Conservation (phyloP, 2,888 invertebrate genomes). For the Cosmopolites sordidus region DNA sequence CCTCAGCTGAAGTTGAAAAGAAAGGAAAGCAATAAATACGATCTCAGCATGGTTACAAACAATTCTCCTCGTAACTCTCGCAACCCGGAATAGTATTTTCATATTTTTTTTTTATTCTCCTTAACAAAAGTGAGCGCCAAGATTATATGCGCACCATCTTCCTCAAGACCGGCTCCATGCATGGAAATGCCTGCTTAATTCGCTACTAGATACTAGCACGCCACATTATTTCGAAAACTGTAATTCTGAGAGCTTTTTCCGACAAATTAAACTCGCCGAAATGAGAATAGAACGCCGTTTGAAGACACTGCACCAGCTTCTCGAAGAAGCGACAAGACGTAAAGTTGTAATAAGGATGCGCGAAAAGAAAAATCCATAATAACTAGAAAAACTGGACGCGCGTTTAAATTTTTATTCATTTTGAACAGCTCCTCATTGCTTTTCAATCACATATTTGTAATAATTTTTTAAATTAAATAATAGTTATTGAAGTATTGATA, state of each 20-base stretch:
- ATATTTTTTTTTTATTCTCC: no score
- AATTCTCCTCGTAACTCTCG: no score
- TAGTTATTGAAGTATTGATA: no score
- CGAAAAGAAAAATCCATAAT: constrained; percentile 11
- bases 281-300: constrained; percentile 24
- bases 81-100: no score
- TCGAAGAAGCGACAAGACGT: constrained; percentile 21
- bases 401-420: no score
- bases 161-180: constrained; percentile 12
- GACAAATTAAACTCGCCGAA: constrained; percentile 24
- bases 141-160: not conserved
- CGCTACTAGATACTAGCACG: constrained; percentile 18
- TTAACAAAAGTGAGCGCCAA: not conserved
- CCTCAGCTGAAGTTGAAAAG: no score
- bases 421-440: no score
- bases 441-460: no score
- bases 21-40: no score
- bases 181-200: constrained; percentile 26
- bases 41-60: no score
- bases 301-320: constrained; percentile 21
- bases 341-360: constrained; percentile 20
- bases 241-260: constrained; percentile 26
- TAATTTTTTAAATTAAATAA: no score
- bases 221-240: constrained; percentile 24
- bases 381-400: no score